Evolutionary conservation across 2,113 vertebrate genomes (phyloP).

Genomic region (Girardinichthys multiradiatus): DNA sequence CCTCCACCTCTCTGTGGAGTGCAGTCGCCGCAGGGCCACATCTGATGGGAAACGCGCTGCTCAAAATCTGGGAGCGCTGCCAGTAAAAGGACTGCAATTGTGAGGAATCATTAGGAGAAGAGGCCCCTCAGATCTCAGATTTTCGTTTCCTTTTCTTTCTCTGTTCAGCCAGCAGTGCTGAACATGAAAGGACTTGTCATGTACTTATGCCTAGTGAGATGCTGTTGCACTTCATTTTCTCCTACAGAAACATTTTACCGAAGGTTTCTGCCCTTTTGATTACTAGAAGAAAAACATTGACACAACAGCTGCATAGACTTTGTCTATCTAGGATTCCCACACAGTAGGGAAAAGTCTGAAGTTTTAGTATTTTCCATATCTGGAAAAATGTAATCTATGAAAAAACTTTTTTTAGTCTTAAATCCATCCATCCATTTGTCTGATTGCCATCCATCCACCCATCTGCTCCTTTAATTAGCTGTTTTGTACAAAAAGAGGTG

Average conservation of each 20-base stretch:
- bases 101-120: constrained; percentile 28
- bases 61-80: constrained; percentile 61
- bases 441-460: too few relatives aligned
- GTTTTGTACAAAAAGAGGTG: background rate
- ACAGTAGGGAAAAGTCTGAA: too few relatives aligned
- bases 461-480: background rate
- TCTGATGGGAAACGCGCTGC: constrained; percentile 55
- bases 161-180: background rate
- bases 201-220: background rate
- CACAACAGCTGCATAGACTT: too few relatives aligned
- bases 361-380: too few relatives aligned
- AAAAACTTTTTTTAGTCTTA: too few relatives aligned
- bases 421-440: too few relatives aligned
- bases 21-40: constrained; percentile 7
- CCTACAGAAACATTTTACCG: background rate
- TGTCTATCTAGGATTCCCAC: too few relatives aligned
- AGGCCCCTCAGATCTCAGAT: constrained; percentile 9
- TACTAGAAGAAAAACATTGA: too few relatives aligned
- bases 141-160: constrained; percentile 18
- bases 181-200: constrained; percentile 2
- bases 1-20: constrained; percentile 40
- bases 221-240: background rate
- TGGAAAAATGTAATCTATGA: too few relatives aligned
- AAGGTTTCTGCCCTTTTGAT: too few relatives aligned
- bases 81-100: constrained; percentile 32